These are phyloP conservation scores for Cephus rjabovi DNA, from an alignment of 2,888 invertebrate species.

Conservation along the genomic window DNA sequence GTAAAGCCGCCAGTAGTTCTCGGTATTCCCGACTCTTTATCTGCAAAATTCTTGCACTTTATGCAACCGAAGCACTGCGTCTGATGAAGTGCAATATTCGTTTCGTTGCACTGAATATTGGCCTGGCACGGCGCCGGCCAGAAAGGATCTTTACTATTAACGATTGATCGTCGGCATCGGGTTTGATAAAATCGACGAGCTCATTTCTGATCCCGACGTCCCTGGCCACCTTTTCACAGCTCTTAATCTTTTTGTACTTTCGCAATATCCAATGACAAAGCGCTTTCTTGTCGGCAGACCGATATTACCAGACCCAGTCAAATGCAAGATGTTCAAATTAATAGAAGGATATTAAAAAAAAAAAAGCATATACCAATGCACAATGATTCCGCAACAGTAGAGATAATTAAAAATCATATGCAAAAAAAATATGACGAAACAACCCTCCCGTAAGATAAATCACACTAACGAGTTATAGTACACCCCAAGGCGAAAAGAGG, in stretches of 20 bases:
- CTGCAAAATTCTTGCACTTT: constrained; percentile 14
- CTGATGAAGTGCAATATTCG: background rate
- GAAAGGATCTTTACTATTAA: background rate
- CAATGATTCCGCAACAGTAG: too few relatives aligned
- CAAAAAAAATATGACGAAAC: too few relatives aligned
- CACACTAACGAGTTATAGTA: too few relatives aligned
- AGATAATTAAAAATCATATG: too few relatives aligned
- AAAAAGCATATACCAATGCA: too few relatives aligned
- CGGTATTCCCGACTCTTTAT: constrained; percentile 27
- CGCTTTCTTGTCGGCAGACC: background rate
- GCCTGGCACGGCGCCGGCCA: background rate
- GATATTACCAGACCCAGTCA: background rate
- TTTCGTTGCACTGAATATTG: background rate
- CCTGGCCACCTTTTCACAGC: background rate
- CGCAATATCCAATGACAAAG: background rate
- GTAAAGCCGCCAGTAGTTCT: constrained; percentile 30
- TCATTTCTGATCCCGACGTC: background rate
- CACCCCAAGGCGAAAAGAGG: background rate
- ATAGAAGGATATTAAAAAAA: background rate
- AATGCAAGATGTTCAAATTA: background rate
- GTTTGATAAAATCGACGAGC: background rate
- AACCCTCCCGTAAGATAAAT: too few relatives aligned
- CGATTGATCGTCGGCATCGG: background rate
- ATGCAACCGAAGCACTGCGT: background rate
- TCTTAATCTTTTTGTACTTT: background rate